Base-by-base conservation (phyloP, 1,140 invertebrate genomes). In the Centruroides vittatus region DNA sequence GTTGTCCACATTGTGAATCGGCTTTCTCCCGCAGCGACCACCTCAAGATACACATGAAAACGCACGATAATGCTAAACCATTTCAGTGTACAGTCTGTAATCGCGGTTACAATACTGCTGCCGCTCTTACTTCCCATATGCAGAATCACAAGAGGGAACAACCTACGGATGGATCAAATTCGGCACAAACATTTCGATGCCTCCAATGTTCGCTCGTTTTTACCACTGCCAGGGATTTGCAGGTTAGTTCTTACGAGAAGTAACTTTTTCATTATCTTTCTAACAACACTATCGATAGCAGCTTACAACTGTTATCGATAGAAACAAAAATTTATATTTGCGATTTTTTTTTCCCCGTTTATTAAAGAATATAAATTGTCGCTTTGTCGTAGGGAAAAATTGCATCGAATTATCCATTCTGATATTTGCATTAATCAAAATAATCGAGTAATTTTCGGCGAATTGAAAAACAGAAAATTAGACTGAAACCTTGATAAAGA, bases 1-100 rank as follows among this genome's bases (percentile, higher is more conserved):
- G 88, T 70, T 97, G 93, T 74, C 79, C 82, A 3, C 86, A 92
- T 70, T 96, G 93, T 73, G 87, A 92, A 70, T 86, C 90, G 10
- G 89, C 91, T 58, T 97, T 95, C 76, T 90, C 89, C 35, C 84
- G 92, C 76, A 93, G 89, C 73, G 93, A 96, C 73, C 92, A 96
- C 70, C 73, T 97, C 68, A 95, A 95, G 75, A 94, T 93, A 64
- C 93, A 97, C 73, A 86, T 94, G 84, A 93, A 92, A 72, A 95
- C 90, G 0, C 93, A 96, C 70, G 91, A 95, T 73, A 89, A 86
- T 61, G 86, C 86, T 70, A 94, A 95, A 73, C 88, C 89, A 12
- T 93, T 89, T 72, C 89, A 93, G 74, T 95, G 92, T 73, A 85
- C 85, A 5, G 81, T 90, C 23, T 97, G 92, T 74, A 92, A 91